A percentile compares a stretch with the other conserved stretches of the same genome.
Evolutionary conservation across 2,888 invertebrate species (phyloP).

Genomic region (Escarpia spicata): DNA sequence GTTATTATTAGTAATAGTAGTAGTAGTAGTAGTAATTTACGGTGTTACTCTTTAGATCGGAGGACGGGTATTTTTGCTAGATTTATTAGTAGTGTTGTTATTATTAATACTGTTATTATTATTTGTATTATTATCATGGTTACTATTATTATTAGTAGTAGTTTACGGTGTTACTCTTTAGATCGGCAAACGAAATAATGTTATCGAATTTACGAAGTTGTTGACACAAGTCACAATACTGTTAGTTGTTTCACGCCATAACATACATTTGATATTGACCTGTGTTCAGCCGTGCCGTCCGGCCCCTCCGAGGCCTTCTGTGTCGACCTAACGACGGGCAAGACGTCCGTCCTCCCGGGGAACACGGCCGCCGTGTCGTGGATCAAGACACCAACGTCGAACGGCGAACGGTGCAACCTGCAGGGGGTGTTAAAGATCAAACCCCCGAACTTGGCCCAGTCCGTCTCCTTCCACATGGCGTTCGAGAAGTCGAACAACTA

Average conservation of each 20-base stretch:
- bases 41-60: too few relatives aligned
- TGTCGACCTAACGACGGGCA: not conserved
- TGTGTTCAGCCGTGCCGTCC: not conserved
- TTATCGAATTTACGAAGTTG: too few relatives aligned
- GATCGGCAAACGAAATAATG: too few relatives aligned
- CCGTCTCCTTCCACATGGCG: not conserved
- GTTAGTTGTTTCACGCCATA: not conserved
- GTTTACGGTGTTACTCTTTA: too few relatives aligned
- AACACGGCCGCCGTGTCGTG: not conserved
- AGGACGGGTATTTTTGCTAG: too few relatives aligned
- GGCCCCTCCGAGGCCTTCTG: not conserved
- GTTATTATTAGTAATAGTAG: too few relatives aligned
- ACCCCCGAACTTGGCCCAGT: not conserved
- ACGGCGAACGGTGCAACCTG: not conserved
- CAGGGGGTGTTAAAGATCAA: not conserved
- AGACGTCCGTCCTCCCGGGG: not conserved
- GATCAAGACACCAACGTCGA: not conserved
- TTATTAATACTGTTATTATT: too few relatives aligned
- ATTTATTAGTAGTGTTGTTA: too few relatives aligned
- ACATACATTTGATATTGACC: not conserved
- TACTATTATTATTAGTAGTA: too few relatives aligned
- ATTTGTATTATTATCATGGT: too few relatives aligned
- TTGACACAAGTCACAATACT: not conserved
- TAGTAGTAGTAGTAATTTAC: too few relatives aligned
- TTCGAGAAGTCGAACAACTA: not conserved